Percentiles rank a stretch among this genome's conserved stretches.
These are phyloP conservation scores for Samia ricini DNA, from an alignment of 1,140 invertebrate genomes.

Conservation along the genomic window DNA sequence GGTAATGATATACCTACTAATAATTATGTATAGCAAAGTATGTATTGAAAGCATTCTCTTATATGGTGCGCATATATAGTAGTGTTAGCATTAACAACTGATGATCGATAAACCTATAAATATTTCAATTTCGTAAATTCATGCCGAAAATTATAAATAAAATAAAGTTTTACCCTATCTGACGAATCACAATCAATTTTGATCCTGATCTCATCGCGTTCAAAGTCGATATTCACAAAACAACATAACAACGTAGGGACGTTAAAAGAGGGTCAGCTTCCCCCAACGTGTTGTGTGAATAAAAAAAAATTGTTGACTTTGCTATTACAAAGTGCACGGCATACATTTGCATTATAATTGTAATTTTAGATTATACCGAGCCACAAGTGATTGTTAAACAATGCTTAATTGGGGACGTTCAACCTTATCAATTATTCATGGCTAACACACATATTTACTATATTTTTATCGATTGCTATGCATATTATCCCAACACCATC, in stretches of 20 bases:
- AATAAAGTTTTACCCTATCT: conserved; percentile 16
- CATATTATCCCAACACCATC: neutral
- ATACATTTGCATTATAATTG: conserved; percentile 40
- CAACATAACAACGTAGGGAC: conserved; percentile 16
- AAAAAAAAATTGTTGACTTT: conserved; percentile 47
- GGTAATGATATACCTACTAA: too few species aligned
- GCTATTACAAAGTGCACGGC: conserved; percentile 37
- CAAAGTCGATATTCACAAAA: conserved; percentile 16
- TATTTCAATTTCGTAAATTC: conserved; percentile 51
- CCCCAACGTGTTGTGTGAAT: conserved; percentile 26
- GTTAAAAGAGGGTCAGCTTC: conserved; percentile 23
- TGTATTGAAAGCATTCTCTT: too few species aligned
- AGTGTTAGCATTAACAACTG: too few species aligned
- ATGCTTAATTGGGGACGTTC: conserved; percentile 7
- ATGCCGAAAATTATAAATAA: conserved; percentile 39
- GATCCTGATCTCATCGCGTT: neutral
- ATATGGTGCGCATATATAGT: too few species aligned
- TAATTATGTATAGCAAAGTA: too few species aligned
- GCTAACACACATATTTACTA: neutral
- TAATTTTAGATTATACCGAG: conserved; percentile 30
- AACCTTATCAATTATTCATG: conserved; percentile 1
- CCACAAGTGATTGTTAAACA: conserved; percentile 12
- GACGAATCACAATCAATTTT: neutral
- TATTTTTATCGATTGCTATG: neutral
- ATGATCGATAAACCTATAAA: conserved; percentile 20